Base-by-base conservation (phyloP, 1,140 invertebrate genomes). In the Drosophila chauvacae region DNA sequence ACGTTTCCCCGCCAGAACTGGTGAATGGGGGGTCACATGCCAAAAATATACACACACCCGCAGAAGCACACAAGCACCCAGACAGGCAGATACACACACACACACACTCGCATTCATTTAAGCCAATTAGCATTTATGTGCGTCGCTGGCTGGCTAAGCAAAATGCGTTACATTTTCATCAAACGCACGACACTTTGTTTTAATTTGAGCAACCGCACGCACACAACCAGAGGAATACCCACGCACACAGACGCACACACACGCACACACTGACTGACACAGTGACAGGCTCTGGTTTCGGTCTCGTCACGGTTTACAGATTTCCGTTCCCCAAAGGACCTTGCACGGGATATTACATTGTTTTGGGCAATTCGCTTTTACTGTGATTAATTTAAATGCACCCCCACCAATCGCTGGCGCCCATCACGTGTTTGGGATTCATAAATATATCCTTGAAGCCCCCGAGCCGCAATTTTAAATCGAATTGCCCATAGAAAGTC, bases 121-220 rank as follows among this genome's bases (percentile, higher is more conserved):
- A 90, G 85, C 85, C 85, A 90, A 90, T 90, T 90, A 90, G 85
- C 85, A 90, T 90, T 90, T 90, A 90, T 90, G 86, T 90, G 86
- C 71, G 86, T 50, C 77, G 80, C 59, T 70, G 56, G 60, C 50
- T 61, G 77, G 56, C 72, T 51, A 56, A 76, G 62, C 65, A 72
- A 84, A 84, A 87, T 83, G 85, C 85, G 85, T 90, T 90, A 90
- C 86, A 90, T 90, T 90, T 90, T 90, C 85, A 90, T 90, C 86
- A 90, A 90, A 90, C 81, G 86, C 85, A 88, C 81, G 85, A 90
- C 85, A 90, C 85, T 90, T 90, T 90, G 85, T 90, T 90, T 90
- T 90, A 90, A 90, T 90, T 90, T 90, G 70, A 85, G 81, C 81
- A 79, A 81, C 78, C 86, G 78, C 85, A 90, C 86, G 75, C 85